Evolutionary conservation across 2,888 invertebrate species (phyloP).

Genomic region (Argyresthia albistria): DNA sequence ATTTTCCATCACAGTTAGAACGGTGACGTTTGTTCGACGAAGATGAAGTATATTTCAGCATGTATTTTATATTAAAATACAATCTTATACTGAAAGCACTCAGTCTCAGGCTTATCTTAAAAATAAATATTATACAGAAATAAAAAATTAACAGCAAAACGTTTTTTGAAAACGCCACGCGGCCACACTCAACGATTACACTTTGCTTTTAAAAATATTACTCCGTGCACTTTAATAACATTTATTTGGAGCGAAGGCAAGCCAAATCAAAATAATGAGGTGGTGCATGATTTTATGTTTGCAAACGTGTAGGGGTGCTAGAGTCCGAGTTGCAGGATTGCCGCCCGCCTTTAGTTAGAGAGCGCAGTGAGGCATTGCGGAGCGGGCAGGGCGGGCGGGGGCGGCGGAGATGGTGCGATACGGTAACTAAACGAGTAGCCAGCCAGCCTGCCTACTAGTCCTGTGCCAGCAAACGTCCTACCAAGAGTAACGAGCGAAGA

Average conservation of each 20-base stretch:
- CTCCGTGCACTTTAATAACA: conserved; percentile 52
- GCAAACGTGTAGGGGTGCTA: neutral
- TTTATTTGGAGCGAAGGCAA: conserved; percentile 42
- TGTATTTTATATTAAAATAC: too few relatives aligned
- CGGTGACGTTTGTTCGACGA: too few relatives aligned
- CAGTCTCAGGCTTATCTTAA: too few relatives aligned
- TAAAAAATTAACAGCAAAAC: neutral
- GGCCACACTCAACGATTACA: conserved; percentile 23
- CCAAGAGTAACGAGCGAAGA: conserved; percentile 17
- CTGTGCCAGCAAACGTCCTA: conserved; percentile 6
- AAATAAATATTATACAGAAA: neutral
- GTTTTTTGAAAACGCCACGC: neutral
- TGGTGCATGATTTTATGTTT: conserved; percentile 26
- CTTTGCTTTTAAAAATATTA: conserved; percentile 51
- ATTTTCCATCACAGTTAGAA: too few relatives aligned
- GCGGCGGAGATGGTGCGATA: conserved; percentile 34
- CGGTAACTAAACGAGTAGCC: conserved; percentile 16
- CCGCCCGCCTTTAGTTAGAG: conserved; percentile 26
- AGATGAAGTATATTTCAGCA: too few relatives aligned
- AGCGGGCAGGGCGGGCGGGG: neutral
- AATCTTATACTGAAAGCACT: too few relatives aligned
- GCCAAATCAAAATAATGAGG: conserved; percentile 57
- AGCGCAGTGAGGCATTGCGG: conserved; percentile 29
- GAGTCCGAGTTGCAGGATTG: conserved; percentile 6
- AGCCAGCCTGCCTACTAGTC: neutral